phyloP scores from a whole-genome alignment of 2,888 invertebrate species.

The Nematopogon swammerdamellus region DNA sequence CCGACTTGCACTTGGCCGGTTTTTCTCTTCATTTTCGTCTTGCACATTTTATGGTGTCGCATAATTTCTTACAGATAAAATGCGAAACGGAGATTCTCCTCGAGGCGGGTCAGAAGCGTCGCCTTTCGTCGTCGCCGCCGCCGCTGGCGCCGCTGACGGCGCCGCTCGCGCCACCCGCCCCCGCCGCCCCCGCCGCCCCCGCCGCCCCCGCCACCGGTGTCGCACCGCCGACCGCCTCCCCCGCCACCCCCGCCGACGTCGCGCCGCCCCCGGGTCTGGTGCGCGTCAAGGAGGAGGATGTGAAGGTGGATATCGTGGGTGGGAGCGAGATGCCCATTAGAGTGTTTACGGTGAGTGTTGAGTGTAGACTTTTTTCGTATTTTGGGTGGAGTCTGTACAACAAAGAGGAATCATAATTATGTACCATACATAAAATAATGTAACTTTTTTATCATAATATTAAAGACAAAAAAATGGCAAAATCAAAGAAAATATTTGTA shows the following conservation, averaged over 20 bases:
- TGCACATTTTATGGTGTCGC: too few relatives aligned
- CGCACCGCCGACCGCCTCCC: slow-evolving; percentile 15
- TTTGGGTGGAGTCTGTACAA: neutral
- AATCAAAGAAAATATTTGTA: too few relatives aligned
- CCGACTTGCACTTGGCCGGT: too few relatives aligned
- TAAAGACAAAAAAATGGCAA: too few relatives aligned
- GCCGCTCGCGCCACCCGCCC: slow-evolving; percentile 6
- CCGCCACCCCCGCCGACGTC: slow-evolving; percentile 14
- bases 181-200: slow-evolving; percentile 13
- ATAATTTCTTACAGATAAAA: too few relatives aligned
- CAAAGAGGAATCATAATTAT: too few relatives aligned
- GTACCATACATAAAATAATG: too few relatives aligned
- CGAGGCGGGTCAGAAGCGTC: slow-evolving; percentile 3
- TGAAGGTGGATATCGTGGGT: slow-evolving; percentile 28
- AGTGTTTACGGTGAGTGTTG: slow-evolving; percentile 32
- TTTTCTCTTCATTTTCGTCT: too few relatives aligned
- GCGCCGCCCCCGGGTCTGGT: slow-evolving; percentile 35
- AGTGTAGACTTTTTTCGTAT: neutral
- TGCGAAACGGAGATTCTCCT: slow-evolving; percentile 19
- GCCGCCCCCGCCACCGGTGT: slow-evolving; percentile 23
- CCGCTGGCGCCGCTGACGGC: slow-evolving; percentile 14
- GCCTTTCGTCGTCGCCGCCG: neutral
- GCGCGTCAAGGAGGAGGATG: slow-evolving; percentile 41
- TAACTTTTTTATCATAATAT: too few relatives aligned
- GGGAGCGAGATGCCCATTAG: slow-evolving; percentile 26